Conservation (phyloP, 2,797 vertebrate genomes). For the Enteromius paludinosus region DNA sequence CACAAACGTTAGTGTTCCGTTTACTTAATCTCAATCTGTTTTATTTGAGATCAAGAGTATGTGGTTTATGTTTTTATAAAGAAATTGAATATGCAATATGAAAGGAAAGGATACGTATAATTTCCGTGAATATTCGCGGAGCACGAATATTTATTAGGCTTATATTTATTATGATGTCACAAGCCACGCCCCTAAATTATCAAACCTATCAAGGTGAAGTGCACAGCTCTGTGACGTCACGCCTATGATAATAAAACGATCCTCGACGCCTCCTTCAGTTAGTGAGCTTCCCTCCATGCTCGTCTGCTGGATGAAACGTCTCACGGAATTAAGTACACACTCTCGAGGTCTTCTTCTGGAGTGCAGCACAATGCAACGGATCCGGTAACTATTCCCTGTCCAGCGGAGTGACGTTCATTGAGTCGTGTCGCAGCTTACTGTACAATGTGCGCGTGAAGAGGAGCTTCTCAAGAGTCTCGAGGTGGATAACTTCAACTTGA, state of each 20-base stretch:
- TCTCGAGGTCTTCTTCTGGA: background rate
- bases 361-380: background rate
- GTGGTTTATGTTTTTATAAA: background rate
- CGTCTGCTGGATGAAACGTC: background rate
- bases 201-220: conserved; percentile 13
- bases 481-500: background rate
- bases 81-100: background rate
- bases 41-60: background rate
- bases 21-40: background rate
- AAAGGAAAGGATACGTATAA: background rate
- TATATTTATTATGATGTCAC: background rate
- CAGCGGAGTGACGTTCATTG: background rate
- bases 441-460: conserved; percentile 21
- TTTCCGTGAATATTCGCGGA: background rate
- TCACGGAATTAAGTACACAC: conserved; percentile 5
- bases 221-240: background rate
- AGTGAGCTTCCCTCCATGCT: background rate
- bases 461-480: background rate
- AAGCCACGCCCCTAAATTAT: conserved; percentile 4
- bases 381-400: background rate
- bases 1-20: background rate
- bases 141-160: background rate
- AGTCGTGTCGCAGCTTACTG: background rate
- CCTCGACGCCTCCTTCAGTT: background rate
- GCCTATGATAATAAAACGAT: background rate